Evolutionary conservation across 1,140 invertebrate species (phyloP), one percentile per base, ranked within the genome.

Genomic region (Formica exsecta): DNA sequence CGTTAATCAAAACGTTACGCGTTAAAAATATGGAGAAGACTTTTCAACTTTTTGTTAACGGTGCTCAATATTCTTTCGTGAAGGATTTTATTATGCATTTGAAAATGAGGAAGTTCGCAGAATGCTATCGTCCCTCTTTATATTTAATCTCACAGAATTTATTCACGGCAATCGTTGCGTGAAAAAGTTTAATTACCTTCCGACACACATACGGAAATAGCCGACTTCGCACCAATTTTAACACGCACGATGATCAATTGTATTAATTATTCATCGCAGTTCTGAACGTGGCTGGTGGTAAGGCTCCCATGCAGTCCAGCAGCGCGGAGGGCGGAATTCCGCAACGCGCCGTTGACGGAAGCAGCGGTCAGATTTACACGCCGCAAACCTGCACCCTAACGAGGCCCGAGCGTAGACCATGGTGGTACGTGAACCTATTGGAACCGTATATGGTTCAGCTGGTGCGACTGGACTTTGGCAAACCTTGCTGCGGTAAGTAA

Each of bases 371-470:
- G 62, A 96, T 97, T 92, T 99, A 97, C 95, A 98, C 96, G 85
- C 93, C 96, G 0, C 97, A 98, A 73, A 99, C 98, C 0, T 99
- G 98, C 93, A 98, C 98, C 0, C 95, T 98, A 44, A 99, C 98
- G 0, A 97, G 97, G 93, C 94, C 96, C 0, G 98, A 99, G 94
- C 94, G 96, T 5, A 96, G 96, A 16, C 98, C 98, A 8, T 99
- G 98, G 98, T 99, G 98, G 98, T 99, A 99, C 94, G 98, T 99
- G 88, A 99, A 99, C 94, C 96, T 99, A 0, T 95, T 99, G 38
- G 98, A 99, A 92, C 98, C 98, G 0, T 99, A 99, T 93, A 98
- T 99, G 98, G 98, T 99, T 54, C 98, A 99, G 94, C 96, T 99
- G 64, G 98, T 99, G 11, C 95, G 98, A 57, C 95, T 99, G 61